These are phyloP conservation scores for Synanthedon andrenaeformis DNA, from an alignment of 2,888 invertebrate genomes.

Conservation along the genomic window DNA sequence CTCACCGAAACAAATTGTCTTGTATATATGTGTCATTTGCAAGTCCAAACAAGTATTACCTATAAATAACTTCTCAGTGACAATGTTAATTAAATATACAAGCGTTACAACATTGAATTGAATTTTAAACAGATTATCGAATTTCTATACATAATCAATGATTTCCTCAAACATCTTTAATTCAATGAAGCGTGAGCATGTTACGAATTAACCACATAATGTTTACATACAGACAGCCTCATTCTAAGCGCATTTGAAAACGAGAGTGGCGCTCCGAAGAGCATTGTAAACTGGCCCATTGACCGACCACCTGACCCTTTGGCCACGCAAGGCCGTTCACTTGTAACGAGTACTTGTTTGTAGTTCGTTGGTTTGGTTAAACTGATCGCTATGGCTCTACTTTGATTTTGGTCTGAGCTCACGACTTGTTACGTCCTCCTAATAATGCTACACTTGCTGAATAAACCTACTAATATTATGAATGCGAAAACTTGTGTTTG, in stretches of 20 bases:
- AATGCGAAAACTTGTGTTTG: too few relatives aligned
- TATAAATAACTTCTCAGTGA: too few relatives aligned
- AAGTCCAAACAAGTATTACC: too few relatives aligned
- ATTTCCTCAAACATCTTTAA: neutral
- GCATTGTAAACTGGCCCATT: conserved; percentile 41
- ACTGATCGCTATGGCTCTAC: neutral
- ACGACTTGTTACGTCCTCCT: neutral
- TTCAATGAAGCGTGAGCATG: neutral
- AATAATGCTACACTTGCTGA: neutral
- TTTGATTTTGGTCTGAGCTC: neutral
- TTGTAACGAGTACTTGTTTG: conserved; percentile 9
- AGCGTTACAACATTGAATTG: too few relatives aligned
- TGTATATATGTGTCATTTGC: too few relatives aligned
- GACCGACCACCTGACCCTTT: conserved; percentile 48
- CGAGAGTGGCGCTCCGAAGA: conserved; percentile 27
- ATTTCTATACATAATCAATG: neutral
- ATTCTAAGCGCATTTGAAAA: conserved; percentile 24
- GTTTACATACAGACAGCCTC: neutral
- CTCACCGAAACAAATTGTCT: too few relatives aligned
- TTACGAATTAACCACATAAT: neutral
- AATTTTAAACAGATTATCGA: too few relatives aligned
- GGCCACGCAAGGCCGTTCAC: conserved; percentile 43
- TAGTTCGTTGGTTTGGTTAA: neutral
- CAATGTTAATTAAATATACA: too few relatives aligned
- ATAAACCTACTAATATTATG: neutral